Evolutionary conservation across 2,113 vertebrate species (phyloP), one percentile per base, ranked within the genome.

Genomic region (Salminus brasiliensis): DNA sequence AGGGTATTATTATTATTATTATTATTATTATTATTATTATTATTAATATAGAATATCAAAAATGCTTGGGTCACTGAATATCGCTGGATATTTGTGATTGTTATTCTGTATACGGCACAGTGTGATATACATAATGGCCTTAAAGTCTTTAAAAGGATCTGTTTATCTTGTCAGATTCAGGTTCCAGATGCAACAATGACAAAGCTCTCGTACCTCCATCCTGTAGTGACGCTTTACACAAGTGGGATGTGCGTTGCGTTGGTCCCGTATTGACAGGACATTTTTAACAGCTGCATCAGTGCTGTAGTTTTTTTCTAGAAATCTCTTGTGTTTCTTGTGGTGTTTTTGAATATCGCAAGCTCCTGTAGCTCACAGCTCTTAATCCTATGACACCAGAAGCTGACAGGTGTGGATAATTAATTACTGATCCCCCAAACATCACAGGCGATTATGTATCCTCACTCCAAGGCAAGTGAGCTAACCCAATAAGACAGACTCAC

Each of bases 361-460:
- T 62, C 23, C 32, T n/a, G 13, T 32, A 55, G 78, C 60, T 79
- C 34, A 15, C 25, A 55, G 43, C 45, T 52, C 65, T 43, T 63
- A 73, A 55, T 73, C 67, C 67, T 41, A 79, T 53, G 32, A 34
- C 65, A 39, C 6, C 45, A 43, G 47, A 52, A 53, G n/a, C 34
- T 73, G 78, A 62, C 78, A 79, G 78, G 69, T 66, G 78, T 30
- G 45, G 69, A 72, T 79, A 72, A 79, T 66, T 66, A 65, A 79
- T 79, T 39, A 45, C 45, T 18, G 32, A 32, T 65, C 53, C 32
- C 45, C 16, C 16, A 21, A 41, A 23, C 45, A 55, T 57, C 69
- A 5, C 69, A 60, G 69, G 10, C 43, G 23, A 70, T 59, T 78
- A 68, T 27, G 49, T 21, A 29, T 55, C 45, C 27, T 41, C 45